phyloP scores from a whole-genome alignment of 2,797 vertebrate species.

The Taeniopygia guttata region DNA sequence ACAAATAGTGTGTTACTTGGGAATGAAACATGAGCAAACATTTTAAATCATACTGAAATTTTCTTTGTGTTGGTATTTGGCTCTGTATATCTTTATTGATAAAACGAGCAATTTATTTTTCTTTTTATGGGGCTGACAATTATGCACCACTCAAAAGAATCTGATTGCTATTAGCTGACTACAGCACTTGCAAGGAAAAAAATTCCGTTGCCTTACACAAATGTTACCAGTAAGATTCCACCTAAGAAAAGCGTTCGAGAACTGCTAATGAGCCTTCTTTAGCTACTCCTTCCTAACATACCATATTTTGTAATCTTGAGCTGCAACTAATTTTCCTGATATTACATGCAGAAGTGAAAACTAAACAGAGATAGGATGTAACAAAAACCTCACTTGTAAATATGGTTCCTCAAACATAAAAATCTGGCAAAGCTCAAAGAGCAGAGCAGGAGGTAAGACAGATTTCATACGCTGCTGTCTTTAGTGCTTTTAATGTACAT shows the following conservation, averaged over 20 bases:
- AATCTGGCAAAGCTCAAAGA: conserved; percentile 62
- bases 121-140: conserved; percentile 52
- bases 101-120: conserved; percentile 49
- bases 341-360: conserved; percentile 30
- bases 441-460: conserved; percentile 60
- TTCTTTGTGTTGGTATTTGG: conserved; percentile 59
- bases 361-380: conserved; percentile 27
- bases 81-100: conserved; percentile 61
- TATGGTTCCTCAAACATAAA: conserved; percentile 59
- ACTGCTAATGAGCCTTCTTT: neutral
- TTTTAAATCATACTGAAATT: conserved; percentile 61
- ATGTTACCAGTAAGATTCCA: neutral
- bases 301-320: neutral
- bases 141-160: conserved; percentile 50
- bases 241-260: neutral
- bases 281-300: neutral
- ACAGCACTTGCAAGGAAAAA: conserved; percentile 5
- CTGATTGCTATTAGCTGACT: conserved; percentile 57
- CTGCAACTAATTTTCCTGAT: neutral
- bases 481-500: conserved; percentile 30
- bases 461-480: conserved; percentile 64
- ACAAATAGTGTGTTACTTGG: conserved; percentile 49
- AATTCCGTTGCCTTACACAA: conserved; percentile 3
- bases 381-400: conserved; percentile 51
- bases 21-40: conserved; percentile 60